Base-by-base conservation (phyloP, 1,140 invertebrate genomes). In the Rhyzopertha dominica region DNA sequence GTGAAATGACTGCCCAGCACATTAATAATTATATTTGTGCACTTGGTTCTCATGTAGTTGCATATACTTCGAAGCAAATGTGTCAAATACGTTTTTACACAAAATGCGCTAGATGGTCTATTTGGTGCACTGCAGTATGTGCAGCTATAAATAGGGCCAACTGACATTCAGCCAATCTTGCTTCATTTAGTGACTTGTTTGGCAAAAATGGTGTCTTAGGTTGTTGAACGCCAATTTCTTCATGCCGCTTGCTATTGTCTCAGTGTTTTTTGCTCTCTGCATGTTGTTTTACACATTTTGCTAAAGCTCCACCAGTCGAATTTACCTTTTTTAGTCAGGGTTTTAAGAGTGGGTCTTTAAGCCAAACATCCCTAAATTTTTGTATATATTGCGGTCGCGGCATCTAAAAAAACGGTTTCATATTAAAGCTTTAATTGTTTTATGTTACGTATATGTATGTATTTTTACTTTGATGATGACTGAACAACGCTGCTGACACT, bases 251-350 rank as follows among this genome's bases (percentile, higher is more conserved):
- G 10, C n/a, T 22, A 28, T 28, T n/a, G n/a, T n/a, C n/a, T n/a
- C n/a, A n/a, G 25, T 41, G 24, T 29, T 41, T 41, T 16, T 41
- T 41, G 5, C 23, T 26, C 9, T 41, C 23, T 3, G 12, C 8
- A 12, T 41, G 38, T 28, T 24, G 16, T 22, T 41, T 41, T 4
- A 41, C 30, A 17, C 38, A 41, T 29, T 41, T 41, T 41, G 38
- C 38, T 16, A 10, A 12, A 5, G n/a, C 12, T 5, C 23, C 38
- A 13, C 4, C 25, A 13, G 38, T 25, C 8, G 4, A 17, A 20
- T 41, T 26, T 8, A 41, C 38, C 20, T 5, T 12, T 14, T 17
- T 17, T 12, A 41, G 12, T 28, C 38, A 41, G 4, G 26, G 12
- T 29, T 28, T 41, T 22, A 41, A 17, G 19, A 29, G 2, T 23